Evolutionary conservation across 2,113 vertebrate genomes (phyloP), one percentile per base, ranked within the genome.

Genomic region (Hemicordylus capensis): DNA sequence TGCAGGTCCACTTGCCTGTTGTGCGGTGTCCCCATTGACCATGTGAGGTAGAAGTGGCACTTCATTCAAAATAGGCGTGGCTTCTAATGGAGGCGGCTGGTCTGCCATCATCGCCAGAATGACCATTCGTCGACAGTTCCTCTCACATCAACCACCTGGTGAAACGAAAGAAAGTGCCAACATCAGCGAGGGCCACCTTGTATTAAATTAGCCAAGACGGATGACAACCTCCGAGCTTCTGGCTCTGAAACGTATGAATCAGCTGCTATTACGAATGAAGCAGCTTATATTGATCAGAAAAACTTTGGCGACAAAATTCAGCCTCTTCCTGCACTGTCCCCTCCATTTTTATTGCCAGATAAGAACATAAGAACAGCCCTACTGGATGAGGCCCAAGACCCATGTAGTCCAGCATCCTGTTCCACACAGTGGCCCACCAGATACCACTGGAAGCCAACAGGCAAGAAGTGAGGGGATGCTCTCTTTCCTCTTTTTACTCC

Each of bases 71-170:
- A 96, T 85, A 12, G 96, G 89, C 1, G 95, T 94, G 75, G 95
- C 91, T 93, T 96, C 96, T 84, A 97, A 67, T 24, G 96, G 95
- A 83, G 96, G 96, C 37, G 96, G 95, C 94, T 97, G 95, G 83
- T 97, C 97, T 85, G 96, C 95, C 96, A 96, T 96, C 95, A 96
- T 97, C 91, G 93, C 94, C 91, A 93, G 88, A 94, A 91, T 87
- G 89, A 95, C 90, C 90, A 85, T 85, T 96, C 96, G 96, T 96
- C 80, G 94, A 95, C 91, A 91, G 76, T 66, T 91, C 89, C 89
- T 95, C 91, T 95, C 91, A 92, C 92, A n/a, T 61, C 19, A 46
- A 63, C 82, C 75, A 81, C 92, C 94, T 93, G 89, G 76, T 39
- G 3, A 44, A 81, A 89, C 17, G 34, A 4, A 80, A 82, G 6